A percentile compares a stretch with the other conserved stretches of the same genome.
Evolutionary conservation across 2,888 invertebrate genomes (phyloP).

Genomic region (Cantharis rustica): DNA sequence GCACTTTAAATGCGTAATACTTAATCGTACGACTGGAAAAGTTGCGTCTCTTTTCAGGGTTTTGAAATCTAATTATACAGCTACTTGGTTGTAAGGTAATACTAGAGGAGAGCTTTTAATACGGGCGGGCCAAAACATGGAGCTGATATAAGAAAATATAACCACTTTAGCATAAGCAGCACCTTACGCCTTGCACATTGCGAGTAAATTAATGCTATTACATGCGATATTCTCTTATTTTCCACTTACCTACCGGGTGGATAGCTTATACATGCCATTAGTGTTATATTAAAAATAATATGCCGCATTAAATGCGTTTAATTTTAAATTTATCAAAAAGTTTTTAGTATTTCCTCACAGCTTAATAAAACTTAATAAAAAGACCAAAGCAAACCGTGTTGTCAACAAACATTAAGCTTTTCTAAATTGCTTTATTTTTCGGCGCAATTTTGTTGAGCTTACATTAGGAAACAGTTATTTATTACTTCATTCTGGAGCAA

Average conservation of each 20-base stretch:
- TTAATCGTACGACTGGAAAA: constrained; percentile 25
- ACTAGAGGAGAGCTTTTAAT: constrained; percentile 28
- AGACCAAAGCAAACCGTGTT: neutral
- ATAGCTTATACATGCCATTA: neutral
- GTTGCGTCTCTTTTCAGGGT: constrained; percentile 22
- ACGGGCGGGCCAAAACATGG: constrained; percentile 28
- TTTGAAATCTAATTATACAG: constrained; percentile 29
- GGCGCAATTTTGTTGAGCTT: constrained; percentile 7
- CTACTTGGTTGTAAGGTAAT: constrained; percentile 30
- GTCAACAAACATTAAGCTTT: constrained; percentile 1
- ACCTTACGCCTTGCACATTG: constrained; percentile 21
- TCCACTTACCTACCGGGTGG: neutral
- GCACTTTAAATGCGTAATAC: constrained; percentile 24
- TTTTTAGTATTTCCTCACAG: neutral
- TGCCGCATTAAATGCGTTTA: neutral
- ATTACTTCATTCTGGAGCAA: neutral
- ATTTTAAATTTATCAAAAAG: neutral
- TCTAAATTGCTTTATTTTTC: constrained; percentile 3
- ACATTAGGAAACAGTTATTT: constrained; percentile 6
- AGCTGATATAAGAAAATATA: constrained; percentile 28
- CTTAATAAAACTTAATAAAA: neutral
- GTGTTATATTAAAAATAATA: neutral
- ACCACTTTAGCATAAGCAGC: constrained; percentile 27
- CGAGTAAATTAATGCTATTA: constrained; percentile 29
- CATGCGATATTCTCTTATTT: constrained; percentile 23